Base-by-base conservation (phyloP, 2,113 vertebrate species). In the Stercorarius parasiticus region DNA sequence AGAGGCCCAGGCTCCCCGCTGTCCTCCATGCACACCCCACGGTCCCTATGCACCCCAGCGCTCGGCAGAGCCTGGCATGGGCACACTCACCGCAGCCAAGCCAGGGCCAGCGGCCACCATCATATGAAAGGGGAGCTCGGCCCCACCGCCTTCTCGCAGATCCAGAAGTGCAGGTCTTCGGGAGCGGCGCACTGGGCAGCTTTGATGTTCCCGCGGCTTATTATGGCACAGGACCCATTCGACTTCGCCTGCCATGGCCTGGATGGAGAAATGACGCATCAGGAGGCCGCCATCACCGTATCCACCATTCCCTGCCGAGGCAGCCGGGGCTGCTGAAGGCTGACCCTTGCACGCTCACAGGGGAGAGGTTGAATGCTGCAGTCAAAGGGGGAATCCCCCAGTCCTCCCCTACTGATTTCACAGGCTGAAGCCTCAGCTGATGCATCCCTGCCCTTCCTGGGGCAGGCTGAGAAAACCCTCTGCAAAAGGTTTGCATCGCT, bases 141-240 rank as follows among this genome's bases (percentile, higher is more conserved):
- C 40, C 96, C 96, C 0, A 49, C 76, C 1, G 73, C 49, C 93
- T 96, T 97, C 94, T 97, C 97, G 0, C 97, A 97, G 91, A 97
- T 97, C 96, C 96, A 95, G 69, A 89, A 7, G 23, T 95, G 42
- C 65, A 90, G 47, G 53, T 97, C 95, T 0, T 36, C 32, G 0
- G 93, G 52, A 59, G 81, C 4, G 0, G 70, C 7, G 1, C 96
- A 97, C 34, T 58, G 91, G 12, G 87, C 17, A 0, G 95, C 87
- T 67, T 76, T 97, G 78, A 97, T 96, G 36, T 45, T 97, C 45
- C 96, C 96, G 1, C 36, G 95, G 81, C 81, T 97, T 84, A 97
- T 96, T 38, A 96, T 16, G 18, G 96, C 96, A 58, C 96, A 97
- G 32, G 96, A 95, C 36, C 91, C 96, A 0, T 97, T 97, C 0